phyloP scores from a whole-genome alignment of 2,888 invertebrate species.

The Drosophila neonasuta region DNA sequence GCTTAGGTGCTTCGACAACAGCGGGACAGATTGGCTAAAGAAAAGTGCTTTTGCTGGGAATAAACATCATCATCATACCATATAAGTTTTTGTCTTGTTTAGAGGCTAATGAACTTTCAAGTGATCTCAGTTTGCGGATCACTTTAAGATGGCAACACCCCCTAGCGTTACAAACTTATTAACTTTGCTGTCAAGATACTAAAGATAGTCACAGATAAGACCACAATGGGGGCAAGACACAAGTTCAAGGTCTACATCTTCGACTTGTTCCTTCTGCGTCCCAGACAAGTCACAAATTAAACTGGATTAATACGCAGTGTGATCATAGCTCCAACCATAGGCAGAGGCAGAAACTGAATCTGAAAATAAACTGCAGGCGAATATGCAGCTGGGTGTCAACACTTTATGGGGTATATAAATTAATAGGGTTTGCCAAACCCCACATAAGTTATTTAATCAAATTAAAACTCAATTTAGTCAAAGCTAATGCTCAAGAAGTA shows the following conservation, averaged over 20 bases:
- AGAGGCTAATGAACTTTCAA: slow-evolving; percentile 48
- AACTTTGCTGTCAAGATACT: slow-evolving; percentile 34
- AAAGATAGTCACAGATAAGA: slow-evolving; percentile 25
- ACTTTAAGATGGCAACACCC: slow-evolving; percentile 24
- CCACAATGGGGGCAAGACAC: slow-evolving; percentile 39
- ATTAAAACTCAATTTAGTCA: not conserved
- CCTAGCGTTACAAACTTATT: slow-evolving; percentile 33
- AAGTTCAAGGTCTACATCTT: slow-evolving; percentile 62
- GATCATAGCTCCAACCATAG: not conserved
- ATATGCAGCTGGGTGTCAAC: not conserved
- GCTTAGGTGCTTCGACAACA: slow-evolving; percentile 46
- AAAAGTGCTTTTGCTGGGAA: slow-evolving; percentile 5
- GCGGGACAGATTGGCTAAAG: slow-evolving; percentile 36
- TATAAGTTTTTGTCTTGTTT: slow-evolving; percentile 35
- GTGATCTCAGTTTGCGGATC: slow-evolving; percentile 11
- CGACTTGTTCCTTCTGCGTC: slow-evolving; percentile 1
- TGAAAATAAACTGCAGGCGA: slow-evolving; percentile 16
- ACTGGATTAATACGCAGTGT: slow-evolving; percentile 41
- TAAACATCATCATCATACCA: slow-evolving; percentile 14
- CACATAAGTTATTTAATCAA: slow-evolving; percentile 13
- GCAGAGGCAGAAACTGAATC: slow-evolving; percentile 4
- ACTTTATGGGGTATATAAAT: slow-evolving; percentile 9
- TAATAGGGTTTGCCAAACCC: not conserved
- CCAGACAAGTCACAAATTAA: slow-evolving; percentile 33
- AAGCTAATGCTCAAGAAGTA: not conserved